These are phyloP conservation scores for Papilio machaon DNA, from an alignment of 1,140 invertebrate species.

Conservation along the genomic window DNA sequence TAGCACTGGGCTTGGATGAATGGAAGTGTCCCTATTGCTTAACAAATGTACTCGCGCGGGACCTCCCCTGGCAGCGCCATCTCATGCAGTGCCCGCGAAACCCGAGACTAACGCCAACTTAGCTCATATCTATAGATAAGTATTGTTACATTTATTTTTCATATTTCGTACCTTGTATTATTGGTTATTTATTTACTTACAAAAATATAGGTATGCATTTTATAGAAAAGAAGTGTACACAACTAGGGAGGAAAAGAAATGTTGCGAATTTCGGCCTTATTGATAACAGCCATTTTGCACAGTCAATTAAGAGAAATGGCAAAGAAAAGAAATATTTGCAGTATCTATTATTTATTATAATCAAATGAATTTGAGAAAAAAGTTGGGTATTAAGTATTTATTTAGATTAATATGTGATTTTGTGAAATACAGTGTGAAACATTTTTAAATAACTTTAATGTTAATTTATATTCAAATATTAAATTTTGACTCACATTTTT, in stretches of 20 bases:
- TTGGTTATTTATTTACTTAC: background rate
- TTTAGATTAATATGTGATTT: background rate
- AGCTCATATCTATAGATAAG: conserved; percentile 2
- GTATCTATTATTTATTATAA: background rate
- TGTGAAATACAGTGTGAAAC: too few relatives aligned
- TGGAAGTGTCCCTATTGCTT: conserved; percentile 78
- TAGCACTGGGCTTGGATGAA: conserved; percentile 71
- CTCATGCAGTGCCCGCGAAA: conserved; percentile 76
- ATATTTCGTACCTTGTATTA: background rate
- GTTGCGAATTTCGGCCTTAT: background rate
- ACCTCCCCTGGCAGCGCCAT: conserved; percentile 76
- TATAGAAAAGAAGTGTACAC: background rate
- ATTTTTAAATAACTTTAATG: background rate
- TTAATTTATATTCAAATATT: background rate
- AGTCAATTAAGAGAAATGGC: background rate
- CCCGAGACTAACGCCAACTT: conserved; percentile 56
- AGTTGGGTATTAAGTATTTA: background rate
- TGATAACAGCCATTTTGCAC: background rate
- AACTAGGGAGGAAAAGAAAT: background rate
- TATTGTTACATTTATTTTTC: background rate
- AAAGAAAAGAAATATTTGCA: background rate
- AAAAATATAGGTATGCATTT: background rate
- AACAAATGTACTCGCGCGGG: conserved; percentile 70
- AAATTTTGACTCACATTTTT: background rate
- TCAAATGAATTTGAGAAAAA: background rate